These are phyloP conservation scores for Hypsopygia costalis DNA, from an alignment of 2,888 invertebrate genomes.

Conservation along the genomic window DNA sequence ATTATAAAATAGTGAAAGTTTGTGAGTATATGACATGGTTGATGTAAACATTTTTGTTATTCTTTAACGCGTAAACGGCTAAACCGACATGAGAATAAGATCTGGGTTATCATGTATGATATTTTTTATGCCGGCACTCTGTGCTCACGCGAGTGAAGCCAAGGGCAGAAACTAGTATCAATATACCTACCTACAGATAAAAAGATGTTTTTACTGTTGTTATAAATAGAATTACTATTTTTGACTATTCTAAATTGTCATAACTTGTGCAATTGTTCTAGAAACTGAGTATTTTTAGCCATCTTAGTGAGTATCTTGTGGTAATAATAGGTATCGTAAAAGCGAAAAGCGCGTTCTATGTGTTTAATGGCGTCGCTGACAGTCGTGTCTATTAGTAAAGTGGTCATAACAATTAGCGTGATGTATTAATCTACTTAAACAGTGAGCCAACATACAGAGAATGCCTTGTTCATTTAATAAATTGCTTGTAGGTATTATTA, in stretches of 20 bases:
- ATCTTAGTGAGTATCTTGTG: not conserved
- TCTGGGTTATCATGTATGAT: too few relatives aligned
- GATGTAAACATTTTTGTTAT: too few relatives aligned
- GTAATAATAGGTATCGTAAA: not conserved
- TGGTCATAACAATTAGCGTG: constrained; percentile 17
- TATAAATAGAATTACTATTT: constrained; percentile 2
- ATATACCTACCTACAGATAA: too few relatives aligned
- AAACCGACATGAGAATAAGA: too few relatives aligned
- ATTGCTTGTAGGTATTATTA: constrained; percentile 2
- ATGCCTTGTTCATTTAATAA: constrained; percentile 11
- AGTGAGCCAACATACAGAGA: constrained; percentile 7
- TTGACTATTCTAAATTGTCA: not conserved
- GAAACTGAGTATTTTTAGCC: constrained; percentile 7
- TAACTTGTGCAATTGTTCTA: constrained; percentile 1
- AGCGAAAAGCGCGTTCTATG: not conserved
- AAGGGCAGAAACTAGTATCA: too few relatives aligned
- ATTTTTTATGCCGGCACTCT: too few relatives aligned
- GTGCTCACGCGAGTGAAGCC: too few relatives aligned
- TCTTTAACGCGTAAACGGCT: too few relatives aligned
- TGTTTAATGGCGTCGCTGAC: constrained; percentile 2
- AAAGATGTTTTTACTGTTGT: not conserved
- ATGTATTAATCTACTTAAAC: constrained; percentile 14
- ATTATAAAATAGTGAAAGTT: too few relatives aligned
- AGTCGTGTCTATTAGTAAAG: constrained; percentile 17
- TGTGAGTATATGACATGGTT: too few relatives aligned